Conservation (phyloP, 23 tunicate species). For the Corella eumyota region DNA sequence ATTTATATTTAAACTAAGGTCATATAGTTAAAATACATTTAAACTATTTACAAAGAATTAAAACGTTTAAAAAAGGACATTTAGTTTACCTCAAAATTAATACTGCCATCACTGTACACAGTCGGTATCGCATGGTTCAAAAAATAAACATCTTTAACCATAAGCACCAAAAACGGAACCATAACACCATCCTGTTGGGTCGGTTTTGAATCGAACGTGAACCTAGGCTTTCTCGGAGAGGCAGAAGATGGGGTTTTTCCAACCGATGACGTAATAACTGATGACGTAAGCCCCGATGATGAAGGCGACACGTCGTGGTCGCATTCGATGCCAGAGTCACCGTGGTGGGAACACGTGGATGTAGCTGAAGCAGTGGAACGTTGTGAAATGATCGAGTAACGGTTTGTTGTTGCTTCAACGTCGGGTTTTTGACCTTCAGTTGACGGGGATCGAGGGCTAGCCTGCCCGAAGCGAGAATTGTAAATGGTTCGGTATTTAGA, state of each 20-base stretch:
- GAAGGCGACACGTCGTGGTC: conserved; percentile 36
- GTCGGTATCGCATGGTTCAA: conserved; percentile 86
- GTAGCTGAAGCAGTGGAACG: conserved; percentile 53
- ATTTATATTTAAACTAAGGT: not conserved
- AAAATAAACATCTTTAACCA: conserved; percentile 90
- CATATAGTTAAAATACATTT: not conserved
- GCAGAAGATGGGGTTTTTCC: conserved; percentile 13
- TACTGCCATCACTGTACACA: conserved; percentile 46
- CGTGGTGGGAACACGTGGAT: conserved; percentile 70
- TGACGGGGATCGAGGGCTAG: conserved; percentile 17
- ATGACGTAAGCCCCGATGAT: conserved; percentile 6
- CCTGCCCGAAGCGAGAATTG: conserved; percentile 17
- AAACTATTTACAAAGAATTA: not conserved
- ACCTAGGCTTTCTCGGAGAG: conserved; percentile 21
- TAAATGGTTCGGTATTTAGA: conserved; percentile 55
- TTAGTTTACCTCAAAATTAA: conserved; percentile 67
- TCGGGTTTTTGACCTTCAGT: conserved; percentile 5
- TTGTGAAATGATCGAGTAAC: conserved; percentile 56
- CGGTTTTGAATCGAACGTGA: conserved; percentile 25
- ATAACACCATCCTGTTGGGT: conserved; percentile 43
- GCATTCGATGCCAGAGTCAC: conserved; percentile 91
- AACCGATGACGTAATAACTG: conserved; percentile 5
- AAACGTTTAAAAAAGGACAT: no score
- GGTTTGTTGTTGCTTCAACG: conserved; percentile 20
- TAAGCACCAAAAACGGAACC: conserved; percentile 74